Percentiles rank a stretch among this genome's conserved stretches.
Evolutionary conservation across 2,113 vertebrate species (phyloP).

Genomic region (Caretta caretta): DNA sequence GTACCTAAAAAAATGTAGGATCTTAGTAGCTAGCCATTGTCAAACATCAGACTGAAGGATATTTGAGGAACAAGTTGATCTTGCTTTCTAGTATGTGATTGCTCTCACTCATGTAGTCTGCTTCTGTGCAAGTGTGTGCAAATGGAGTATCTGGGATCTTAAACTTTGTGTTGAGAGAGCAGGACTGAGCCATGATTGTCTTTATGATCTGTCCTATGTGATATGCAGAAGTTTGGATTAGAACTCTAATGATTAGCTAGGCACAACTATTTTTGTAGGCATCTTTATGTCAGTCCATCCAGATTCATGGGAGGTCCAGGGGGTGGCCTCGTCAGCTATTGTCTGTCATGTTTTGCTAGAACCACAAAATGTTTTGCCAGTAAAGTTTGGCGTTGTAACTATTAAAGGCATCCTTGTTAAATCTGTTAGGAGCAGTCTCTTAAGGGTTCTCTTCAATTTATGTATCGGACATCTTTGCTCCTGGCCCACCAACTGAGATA

Average conservation of each 20-base stretch:
- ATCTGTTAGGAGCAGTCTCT: neutral
- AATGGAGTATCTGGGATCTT: slow-evolving; percentile 49
- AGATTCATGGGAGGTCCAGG: neutral
- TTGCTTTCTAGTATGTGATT: slow-evolving; percentile 42
- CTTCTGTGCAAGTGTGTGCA: slow-evolving; percentile 4
- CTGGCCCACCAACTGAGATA: neutral
- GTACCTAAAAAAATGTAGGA: no score
- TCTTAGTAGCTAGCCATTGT: no score
- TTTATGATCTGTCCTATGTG: neutral
- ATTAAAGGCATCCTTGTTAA: neutral
- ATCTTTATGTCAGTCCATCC: neutral
- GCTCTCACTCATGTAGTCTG: slow-evolving; percentile 34
- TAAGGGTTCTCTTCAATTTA: neutral
- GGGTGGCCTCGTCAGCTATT: neutral
- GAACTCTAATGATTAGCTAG: fast-evolving
- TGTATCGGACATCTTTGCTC: neutral
- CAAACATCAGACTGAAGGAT: no score
- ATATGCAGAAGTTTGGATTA: neutral
- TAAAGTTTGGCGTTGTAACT: neutral
- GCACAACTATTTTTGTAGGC: neutral
- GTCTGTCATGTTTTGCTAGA: neutral
- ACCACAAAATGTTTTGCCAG: neutral
- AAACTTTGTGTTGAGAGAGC: neutral
- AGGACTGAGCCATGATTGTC: fast-evolving
- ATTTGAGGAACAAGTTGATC: no score